Base-by-base conservation (phyloP, 1,140 invertebrate species). In the Drosophila serrata region DNA sequence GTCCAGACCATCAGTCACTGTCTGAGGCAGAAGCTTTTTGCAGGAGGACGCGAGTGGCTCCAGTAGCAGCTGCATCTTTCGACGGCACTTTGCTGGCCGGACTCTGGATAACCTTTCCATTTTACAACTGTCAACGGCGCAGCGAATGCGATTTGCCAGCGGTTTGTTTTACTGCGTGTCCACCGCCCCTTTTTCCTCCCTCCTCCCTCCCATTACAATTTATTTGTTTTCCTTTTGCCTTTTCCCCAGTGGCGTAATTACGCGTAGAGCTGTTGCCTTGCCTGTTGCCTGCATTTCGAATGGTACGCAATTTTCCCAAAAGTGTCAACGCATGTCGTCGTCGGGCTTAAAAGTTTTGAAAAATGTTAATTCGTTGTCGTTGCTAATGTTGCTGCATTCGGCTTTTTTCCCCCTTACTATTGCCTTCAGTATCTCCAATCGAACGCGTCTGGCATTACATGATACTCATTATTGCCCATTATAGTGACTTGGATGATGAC, bases 231-330 rank as follows among this genome's bases (percentile, higher is more conserved):
- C 31, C 29, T n/a, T n/a, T n/a, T 37, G 51, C 39, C 12, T 55
- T 59, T 63, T 80, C 40, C 46, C 42, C 46, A 31, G 53, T 57
- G 63, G 27, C 60, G 63, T 80, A 87, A 87, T 87, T 87, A 74
- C 79, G 56, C 75, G 58, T 64, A 60, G 45, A 67, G 55, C 79
- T 87, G 29, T 24, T 79, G 19, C 17, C 9, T 11, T 43, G 40
- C 17, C 17, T 76, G 42, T 12, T 60, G 72, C 60, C 81, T 77
- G 67, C 76, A 80, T 80, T 74, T 62, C 43, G 81, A 86, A 82
- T 75, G 42, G 75, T 79, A 87, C 82, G 82, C 72, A 88, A 78
- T 88, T 87, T 85, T 87, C 60, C 75, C 40, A 82, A 87, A 88
- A 84, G 72, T 87, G 84, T 88, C 84, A 87, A 70, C 84, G 84